Evolutionary conservation across 1,140 invertebrate genomes (phyloP), one percentile per base, ranked within the genome.

Genomic region (Pogonomyrmex californicus): DNA sequence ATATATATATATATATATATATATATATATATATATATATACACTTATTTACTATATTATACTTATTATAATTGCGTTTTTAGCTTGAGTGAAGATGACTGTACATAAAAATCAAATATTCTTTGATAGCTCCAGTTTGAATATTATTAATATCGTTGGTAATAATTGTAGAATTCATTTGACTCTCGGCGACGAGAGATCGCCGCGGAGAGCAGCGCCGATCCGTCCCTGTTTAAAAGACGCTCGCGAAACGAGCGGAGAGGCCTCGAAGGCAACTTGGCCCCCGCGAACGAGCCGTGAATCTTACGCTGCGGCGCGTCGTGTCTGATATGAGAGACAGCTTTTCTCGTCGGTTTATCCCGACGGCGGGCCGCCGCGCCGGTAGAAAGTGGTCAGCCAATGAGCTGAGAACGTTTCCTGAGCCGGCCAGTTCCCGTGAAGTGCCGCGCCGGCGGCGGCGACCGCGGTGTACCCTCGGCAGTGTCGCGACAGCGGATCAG

Each of bases 311-410:
- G 66, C 77, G 63, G 51, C 62, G 38, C 56, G 36, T 81, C 51
- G 36, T 44, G 36, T 70, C 33, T 62, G 79, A 88, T 86, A 90
- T 88, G 89, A 92, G 92, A 94, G 91, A 91, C 88, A 88, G 91
- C 90, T 92, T 93, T 94, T 93, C 93, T 92, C 91, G 91, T 68
- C 30, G 51, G 17, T 60, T 75, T 23, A 30, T 23, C 4, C 63
- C 41, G 62, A 10, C 23, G 49, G 14, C 36, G 88, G 86, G 88
- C 88, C 36, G 47, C 70, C 88, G 78, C 89, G 90, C 86, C 91
- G 92, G 92, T 94, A 94, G 94, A 94, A 94, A 94, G 94, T 94
- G 91, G 93, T 94, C 94, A 94, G 89, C 94, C 94, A 94, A 94
- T 94, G 88, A 90, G 93, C 91, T 92, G 86, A 88, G 91, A 89